phyloP scores from a whole-genome alignment of 2,888 invertebrate genomes.

The Drosophila hawaiiensis region DNA sequence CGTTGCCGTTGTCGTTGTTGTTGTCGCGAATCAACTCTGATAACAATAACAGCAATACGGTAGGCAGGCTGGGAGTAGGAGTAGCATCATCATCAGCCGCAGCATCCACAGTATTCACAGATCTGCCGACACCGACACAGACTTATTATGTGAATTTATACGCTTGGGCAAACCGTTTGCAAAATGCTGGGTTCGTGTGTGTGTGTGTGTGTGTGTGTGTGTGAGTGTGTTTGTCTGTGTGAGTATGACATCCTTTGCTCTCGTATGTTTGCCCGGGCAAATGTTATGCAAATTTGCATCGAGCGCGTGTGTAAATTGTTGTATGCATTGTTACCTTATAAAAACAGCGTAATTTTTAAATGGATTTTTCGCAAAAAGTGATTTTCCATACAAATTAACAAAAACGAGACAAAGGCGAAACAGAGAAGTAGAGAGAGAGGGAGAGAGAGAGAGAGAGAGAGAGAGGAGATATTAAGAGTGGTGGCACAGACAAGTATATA shows the following conservation, averaged over 20 bases:
- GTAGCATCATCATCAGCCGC: conserved; percentile 61
- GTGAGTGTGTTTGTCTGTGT: conserved; percentile 20
- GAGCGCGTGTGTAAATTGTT: conserved; percentile 77
- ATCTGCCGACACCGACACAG: conserved; percentile 61
- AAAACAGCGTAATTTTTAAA: conserved; percentile 81
- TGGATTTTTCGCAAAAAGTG: conserved; percentile 77
- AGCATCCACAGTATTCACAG: conserved; percentile 50
- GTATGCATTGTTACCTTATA: conserved; percentile 82
- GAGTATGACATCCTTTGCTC: conserved; percentile 40
- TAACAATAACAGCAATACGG: conserved; percentile 53
- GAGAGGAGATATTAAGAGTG: background rate
- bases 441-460: background rate
- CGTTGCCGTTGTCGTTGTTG: conserved; percentile 30
- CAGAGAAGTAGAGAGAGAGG: background rate
- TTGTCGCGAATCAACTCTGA: conserved; percentile 56
- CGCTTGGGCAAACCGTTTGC: conserved; percentile 64
- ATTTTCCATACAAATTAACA: conserved; percentile 82
- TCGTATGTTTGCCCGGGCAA: conserved; percentile 57
- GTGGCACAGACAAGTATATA: background rate
- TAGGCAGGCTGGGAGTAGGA: conserved; percentile 10
- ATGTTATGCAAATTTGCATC: conserved; percentile 78
- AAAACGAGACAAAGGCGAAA: conserved; percentile 52
- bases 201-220: conserved; percentile 13
- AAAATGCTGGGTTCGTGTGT: conserved; percentile 2
- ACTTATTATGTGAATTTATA: conserved; percentile 79